These are phyloP conservation scores for Theretra japonica DNA, from an alignment of 2,888 invertebrate genomes.

Conservation along the genomic window DNA sequence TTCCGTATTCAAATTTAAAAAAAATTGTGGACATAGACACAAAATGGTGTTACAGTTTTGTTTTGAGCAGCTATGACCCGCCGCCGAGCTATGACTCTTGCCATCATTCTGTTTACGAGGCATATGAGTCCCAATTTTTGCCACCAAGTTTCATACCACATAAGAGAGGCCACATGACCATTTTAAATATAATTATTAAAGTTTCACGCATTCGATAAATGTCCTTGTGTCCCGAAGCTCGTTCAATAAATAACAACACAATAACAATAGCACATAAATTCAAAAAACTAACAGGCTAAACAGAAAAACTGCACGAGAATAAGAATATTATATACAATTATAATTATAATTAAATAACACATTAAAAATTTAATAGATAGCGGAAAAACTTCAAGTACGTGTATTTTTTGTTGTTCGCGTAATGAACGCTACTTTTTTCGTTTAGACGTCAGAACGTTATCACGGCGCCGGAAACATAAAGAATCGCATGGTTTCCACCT, in stretches of 20 bases:
- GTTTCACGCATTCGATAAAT: not conserved
- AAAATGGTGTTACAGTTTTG: too few relatives aligned
- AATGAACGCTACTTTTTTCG: slow-evolving; percentile 14
- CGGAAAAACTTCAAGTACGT: slow-evolving; percentile 22
- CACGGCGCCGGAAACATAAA: slow-evolving; percentile 36
- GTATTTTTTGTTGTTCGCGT: slow-evolving; percentile 16
- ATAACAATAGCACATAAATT: not conserved
- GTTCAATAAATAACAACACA: not conserved
- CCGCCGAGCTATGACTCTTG: too few relatives aligned
- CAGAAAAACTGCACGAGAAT: slow-evolving; percentile 18
- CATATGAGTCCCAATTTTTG: too few relatives aligned
- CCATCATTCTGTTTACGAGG: too few relatives aligned
- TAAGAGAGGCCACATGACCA: too few relatives aligned
- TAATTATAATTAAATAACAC: slow-evolving; percentile 11
- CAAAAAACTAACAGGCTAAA: not conserved
- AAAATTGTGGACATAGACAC: too few relatives aligned
- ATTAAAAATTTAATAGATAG: slow-evolving; percentile 6
- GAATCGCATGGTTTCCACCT: slow-evolving; percentile 11
- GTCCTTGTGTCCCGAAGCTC: not conserved
- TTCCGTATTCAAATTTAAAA: too few relatives aligned
- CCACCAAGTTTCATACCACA: too few relatives aligned
- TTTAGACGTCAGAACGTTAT: slow-evolving; percentile 29
- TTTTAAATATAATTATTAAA: too few relatives aligned
- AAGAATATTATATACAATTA: not conserved
- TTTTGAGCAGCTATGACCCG: too few relatives aligned